Base-by-base conservation (phyloP, 2,888 invertebrate genomes). In the Agrotis ipsilon region DNA sequence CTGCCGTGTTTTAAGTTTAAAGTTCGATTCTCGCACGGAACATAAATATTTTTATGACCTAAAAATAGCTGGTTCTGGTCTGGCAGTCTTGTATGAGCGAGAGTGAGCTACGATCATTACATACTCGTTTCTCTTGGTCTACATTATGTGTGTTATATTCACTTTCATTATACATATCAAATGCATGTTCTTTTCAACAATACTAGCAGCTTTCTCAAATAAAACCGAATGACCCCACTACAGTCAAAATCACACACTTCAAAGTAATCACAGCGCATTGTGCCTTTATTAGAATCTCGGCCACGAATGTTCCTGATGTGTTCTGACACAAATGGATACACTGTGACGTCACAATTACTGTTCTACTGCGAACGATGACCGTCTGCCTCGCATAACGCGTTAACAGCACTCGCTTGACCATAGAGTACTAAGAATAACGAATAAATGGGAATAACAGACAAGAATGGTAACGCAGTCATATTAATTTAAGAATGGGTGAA, bases 221-320 rank as follows among this genome's bases (percentile, higher is more conserved):
- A 72, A 59, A 63, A 54, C 52, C 0, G 7, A 63, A 78, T 59
- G 3, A 27, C 64, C 52, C 9, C 21, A 64, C 55, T 72, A 19
- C 6, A 75, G 51, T 74, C 21, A 79, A 80, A 80, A 75, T 75
- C 43, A 21, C 78, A 48, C 51, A 69, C 76, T 78, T 62, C 49
- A 62, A 54, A 63, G 48, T 78, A 78, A 78, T 78, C 60, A 62
- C 63, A 27, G 39, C 39, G 7, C 6, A 39, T 63, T 45, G 58
- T 11, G 54, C 58, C 63, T 52, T 77, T 68, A 77, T 67, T 57
- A 78, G 54, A 76, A 78, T 71, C 81, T 81, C 51, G 61, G 39
- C 60, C 58, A 52, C 65, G 73, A 58, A 71, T 82, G 81, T 83
- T 72, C 66, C 55, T 82, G 78, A 83, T 83, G 75, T 72, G 57